These are phyloP conservation scores for Luscinia megarhynchos DNA, from an alignment of 2,797 vertebrate genomes.

Conservation along the genomic window DNA sequence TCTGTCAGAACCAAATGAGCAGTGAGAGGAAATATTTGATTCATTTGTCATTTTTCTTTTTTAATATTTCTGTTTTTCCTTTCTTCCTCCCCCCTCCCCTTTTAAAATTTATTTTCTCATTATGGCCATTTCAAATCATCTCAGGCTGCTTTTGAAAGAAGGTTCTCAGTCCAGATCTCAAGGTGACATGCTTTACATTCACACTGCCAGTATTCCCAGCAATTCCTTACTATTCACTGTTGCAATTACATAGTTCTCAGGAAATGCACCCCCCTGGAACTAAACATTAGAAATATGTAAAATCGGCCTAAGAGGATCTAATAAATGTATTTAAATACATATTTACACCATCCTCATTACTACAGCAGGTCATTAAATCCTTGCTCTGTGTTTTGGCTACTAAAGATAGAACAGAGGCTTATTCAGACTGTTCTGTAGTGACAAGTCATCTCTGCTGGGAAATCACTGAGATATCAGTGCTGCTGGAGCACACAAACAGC, in stretches of 20 bases:
- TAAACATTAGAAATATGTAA: neutral
- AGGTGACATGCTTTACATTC: neutral
- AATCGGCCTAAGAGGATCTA: neutral
- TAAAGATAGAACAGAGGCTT: neutral
- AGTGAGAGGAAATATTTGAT: neutral
- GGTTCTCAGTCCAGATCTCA: neutral
- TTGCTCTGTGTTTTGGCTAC: neutral
- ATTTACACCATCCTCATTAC: neutral
- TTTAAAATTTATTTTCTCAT: neutral
- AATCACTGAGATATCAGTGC: neutral
- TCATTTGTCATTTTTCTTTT: neutral
- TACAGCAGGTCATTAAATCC: neutral
- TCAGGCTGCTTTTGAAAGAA: neutral
- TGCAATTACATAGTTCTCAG: neutral
- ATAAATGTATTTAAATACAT: neutral
- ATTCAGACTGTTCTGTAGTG: neutral
- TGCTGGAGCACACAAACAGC: neutral
- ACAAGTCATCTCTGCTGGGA: slow-evolving; percentile 18
- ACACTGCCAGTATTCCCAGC: neutral
- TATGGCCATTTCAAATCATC: neutral
- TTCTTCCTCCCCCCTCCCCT: accelerated
- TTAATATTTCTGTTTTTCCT: neutral
- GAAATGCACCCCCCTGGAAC: neutral
- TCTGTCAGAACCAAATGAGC: neutral
- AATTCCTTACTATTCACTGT: neutral